Conservation (phyloP, 92 coral and sea anemone genomes). For the Zoanthus sansibaricus region DNA sequence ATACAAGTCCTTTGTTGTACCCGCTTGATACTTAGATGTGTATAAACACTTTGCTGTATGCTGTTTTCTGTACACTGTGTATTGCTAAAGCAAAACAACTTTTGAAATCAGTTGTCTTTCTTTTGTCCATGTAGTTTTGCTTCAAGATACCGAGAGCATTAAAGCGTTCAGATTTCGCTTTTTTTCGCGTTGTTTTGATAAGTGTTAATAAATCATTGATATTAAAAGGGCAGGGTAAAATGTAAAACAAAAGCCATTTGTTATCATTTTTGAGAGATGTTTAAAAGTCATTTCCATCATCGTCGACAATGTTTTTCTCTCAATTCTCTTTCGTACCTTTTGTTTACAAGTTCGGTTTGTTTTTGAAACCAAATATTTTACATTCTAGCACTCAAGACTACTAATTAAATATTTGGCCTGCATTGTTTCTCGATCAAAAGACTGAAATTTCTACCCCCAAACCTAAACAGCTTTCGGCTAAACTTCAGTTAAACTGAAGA, state of each 20-base stretch:
- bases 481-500: background rate
- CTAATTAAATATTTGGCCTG: background rate
- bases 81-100: background rate
- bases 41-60: background rate
- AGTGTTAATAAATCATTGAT: background rate
- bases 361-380: background rate
- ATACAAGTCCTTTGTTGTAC: background rate
- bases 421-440: background rate
- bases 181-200: constrained; percentile 22
- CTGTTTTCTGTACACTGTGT: background rate
- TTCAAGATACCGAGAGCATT: background rate
- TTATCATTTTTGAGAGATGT: background rate
- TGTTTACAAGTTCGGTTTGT: background rate
- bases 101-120: background rate
- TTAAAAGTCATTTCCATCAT: constrained; percentile 13
- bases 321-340: background rate
- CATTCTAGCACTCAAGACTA: background rate
- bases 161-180: background rate
- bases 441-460: background rate
- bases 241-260: constrained; percentile 11
- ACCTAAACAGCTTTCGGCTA: constrained; percentile 19
- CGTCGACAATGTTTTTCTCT: background rate
- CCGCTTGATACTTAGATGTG: background rate
- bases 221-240: background rate
- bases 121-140: background rate